Percentiles rank a stretch among this genome's conserved stretches.
phyloP scores from a whole-genome alignment of 2,113 vertebrate species.

The Ameiurus melas region DNA sequence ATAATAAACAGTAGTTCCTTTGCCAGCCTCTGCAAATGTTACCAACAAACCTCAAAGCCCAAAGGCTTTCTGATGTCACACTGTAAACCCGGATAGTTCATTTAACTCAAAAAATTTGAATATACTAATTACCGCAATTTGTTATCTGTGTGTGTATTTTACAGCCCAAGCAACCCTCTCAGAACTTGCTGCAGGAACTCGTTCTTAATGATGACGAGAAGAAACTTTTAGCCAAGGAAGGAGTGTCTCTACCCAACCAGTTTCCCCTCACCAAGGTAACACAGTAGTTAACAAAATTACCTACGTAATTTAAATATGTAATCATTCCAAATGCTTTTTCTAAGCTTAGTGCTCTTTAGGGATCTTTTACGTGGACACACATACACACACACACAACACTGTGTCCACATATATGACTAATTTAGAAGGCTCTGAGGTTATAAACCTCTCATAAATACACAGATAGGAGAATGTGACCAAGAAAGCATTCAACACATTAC shows the following conservation, averaged over 20 bases:
- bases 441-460: neutral
- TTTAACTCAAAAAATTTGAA: too few relatives aligned
- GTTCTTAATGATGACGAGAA: constrained; percentile 91
- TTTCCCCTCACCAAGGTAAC: constrained; percentile 91
- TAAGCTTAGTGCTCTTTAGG: neutral
- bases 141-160: constrained; percentile 21
- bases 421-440: neutral
- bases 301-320: neutral
- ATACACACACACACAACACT: neutral
- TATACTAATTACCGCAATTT: neutral
- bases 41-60: neutral
- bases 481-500: neutral
- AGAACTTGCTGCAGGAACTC: constrained; percentile 78
- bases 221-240: constrained; percentile 91
- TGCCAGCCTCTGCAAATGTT: neutral
- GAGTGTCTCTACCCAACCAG: constrained; percentile 81
- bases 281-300: neutral
- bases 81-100: too few relatives aligned
- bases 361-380: neutral
- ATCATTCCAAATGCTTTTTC: neutral
- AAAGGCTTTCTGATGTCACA: neutral
- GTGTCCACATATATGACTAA: neutral
- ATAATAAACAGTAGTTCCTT: neutral
- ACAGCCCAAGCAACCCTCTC: constrained; percentile 60
- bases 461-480: neutral